These are phyloP conservation scores for Parapsyche elsis DNA, from an alignment of 1,140 invertebrate species.

Conservation along the genomic window DNA sequence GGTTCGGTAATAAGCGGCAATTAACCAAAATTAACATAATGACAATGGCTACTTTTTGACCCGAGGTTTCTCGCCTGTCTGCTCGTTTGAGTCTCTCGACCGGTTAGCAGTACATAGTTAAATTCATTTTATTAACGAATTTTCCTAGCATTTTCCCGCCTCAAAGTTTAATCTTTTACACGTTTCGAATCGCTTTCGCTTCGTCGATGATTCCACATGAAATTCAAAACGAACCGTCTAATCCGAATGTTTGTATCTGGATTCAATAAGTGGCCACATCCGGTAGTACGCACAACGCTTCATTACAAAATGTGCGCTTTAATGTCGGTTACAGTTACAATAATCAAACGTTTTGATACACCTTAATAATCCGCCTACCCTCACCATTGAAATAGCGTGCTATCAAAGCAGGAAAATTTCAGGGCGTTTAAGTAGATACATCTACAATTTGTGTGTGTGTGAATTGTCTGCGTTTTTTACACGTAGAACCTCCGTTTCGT, in stretches of 20 bases:
- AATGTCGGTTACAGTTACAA: conserved; percentile 25
- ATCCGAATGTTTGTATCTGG: conserved; percentile 54
- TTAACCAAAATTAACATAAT: conserved; percentile 52
- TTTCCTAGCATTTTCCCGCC: too few species aligned
- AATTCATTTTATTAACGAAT: too few species aligned
- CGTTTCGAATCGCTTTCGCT: conserved; percentile 3
- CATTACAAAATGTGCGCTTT: conserved; percentile 42
- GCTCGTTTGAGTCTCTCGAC: conserved; percentile 13
- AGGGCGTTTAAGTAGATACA: neutral
- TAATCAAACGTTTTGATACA: conserved; percentile 25
- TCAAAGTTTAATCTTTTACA: too few species aligned
- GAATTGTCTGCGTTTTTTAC: neutral
- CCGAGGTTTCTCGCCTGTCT: conserved; percentile 22
- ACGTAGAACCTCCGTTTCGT: neutral
- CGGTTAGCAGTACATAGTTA: neutral
- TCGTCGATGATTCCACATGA: conserved; percentile 48
- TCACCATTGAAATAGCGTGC: neutral
- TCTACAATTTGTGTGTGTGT: neutral
- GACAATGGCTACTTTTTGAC: conserved; percentile 12
- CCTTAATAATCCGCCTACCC: conserved; percentile 2
- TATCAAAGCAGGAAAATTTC: conserved; percentile 2
- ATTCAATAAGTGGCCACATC: conserved; percentile 50
- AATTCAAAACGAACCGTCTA: conserved; percentile 51
- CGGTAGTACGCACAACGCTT: conserved; percentile 47
- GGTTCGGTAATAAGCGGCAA: conserved; percentile 42